phyloP scores from a whole-genome alignment of 2,113 vertebrate genomes.

The Atherinomorus stipes region DNA sequence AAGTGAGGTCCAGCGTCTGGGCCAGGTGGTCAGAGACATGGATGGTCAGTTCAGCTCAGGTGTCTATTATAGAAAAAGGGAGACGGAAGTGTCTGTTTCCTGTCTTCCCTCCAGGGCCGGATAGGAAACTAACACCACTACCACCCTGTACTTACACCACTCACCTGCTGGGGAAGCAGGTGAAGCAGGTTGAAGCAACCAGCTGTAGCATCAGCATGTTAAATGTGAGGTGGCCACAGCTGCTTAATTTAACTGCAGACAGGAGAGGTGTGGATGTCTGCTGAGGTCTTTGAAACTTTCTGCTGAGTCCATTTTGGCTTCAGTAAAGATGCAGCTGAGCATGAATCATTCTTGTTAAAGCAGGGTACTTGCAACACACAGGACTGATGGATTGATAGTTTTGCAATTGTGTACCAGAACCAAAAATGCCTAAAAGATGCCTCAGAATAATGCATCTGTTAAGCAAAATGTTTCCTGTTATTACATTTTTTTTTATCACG shows the following conservation, averaged over 20 bases:
- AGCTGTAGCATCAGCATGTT: slow-evolving; percentile 5
- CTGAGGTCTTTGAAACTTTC: background rate
- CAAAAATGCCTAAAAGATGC: background rate
- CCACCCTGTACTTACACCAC: background rate
- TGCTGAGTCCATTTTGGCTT: background rate
- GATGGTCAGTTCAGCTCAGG: slow-evolving; percentile 78
- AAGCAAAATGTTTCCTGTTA: background rate
- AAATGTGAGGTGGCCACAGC: background rate
- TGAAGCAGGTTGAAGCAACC: background rate
- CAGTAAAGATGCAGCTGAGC: background rate
- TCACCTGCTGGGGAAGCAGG: slow-evolving; percentile 47
- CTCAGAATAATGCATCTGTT: background rate
- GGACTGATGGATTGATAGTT: background rate
- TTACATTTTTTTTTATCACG: background rate
- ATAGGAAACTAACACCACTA: slow-evolving; percentile 58
- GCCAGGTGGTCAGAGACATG: slow-evolving; percentile 79
- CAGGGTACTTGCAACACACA: background rate
- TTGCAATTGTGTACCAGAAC: background rate
- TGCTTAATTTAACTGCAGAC: background rate
- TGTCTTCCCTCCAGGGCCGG: slow-evolving; percentile 65
- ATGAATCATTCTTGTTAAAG: background rate
- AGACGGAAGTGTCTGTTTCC: slow-evolving; percentile 73
- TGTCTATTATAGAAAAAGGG: slow-evolving; percentile 61
- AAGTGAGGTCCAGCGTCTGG: slow-evolving; percentile 73
- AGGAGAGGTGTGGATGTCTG: background rate